A percentile compares a stretch with the other conserved stretches of the same genome.
Evolutionary conservation across 2,797 vertebrate species (phyloP).

Genomic region (Muraenolepis orangiensis): DNA sequence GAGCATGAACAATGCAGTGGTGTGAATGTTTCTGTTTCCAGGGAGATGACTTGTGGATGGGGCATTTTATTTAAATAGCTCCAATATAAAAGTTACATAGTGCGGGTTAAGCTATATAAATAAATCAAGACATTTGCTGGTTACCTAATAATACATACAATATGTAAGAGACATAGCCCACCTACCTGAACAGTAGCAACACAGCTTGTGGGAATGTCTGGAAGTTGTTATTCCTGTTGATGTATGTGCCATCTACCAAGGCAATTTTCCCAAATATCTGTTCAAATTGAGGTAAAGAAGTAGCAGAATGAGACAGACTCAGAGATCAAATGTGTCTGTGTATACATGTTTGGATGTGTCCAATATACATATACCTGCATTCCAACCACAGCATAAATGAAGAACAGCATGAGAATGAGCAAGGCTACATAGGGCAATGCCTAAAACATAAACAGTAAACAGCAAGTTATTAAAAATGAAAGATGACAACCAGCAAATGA

Average conservation of each 20-base stretch:
- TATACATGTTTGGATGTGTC: slow-evolving; percentile 1
- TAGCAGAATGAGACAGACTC: neutral
- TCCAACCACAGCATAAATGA: slow-evolving; percentile 93
- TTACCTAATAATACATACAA: neutral
- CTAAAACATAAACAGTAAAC: slow-evolving; percentile 58
- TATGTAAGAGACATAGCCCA: neutral
- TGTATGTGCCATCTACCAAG: slow-evolving; percentile 85
- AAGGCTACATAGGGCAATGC: slow-evolving; percentile 86
- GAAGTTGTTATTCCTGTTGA: slow-evolving; percentile 94
- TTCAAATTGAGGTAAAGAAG: slow-evolving; percentile 7
- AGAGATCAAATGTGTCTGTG: neutral
- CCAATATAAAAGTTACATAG: neutral
- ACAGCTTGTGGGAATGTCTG: slow-evolving; percentile 94
- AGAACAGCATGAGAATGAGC: slow-evolving; percentile 91
- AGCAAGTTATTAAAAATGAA: neutral
- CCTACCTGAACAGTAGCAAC: slow-evolving; percentile 86
- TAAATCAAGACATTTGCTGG: neutral
- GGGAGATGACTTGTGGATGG: no score
- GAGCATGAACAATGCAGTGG: no score
- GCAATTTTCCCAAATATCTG: slow-evolving; percentile 87
- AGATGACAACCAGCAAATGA: neutral
- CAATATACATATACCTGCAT: slow-evolving; percentile 81
- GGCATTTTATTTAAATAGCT: no score
- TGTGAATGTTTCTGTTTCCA: no score
- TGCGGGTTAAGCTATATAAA: neutral